A percentile compares a stretch with the other conserved stretches of the same genome.
These are phyloP conservation scores for Cephus cinctus DNA, from an alignment of 1,140 invertebrate genomes.

Conservation along the genomic window DNA sequence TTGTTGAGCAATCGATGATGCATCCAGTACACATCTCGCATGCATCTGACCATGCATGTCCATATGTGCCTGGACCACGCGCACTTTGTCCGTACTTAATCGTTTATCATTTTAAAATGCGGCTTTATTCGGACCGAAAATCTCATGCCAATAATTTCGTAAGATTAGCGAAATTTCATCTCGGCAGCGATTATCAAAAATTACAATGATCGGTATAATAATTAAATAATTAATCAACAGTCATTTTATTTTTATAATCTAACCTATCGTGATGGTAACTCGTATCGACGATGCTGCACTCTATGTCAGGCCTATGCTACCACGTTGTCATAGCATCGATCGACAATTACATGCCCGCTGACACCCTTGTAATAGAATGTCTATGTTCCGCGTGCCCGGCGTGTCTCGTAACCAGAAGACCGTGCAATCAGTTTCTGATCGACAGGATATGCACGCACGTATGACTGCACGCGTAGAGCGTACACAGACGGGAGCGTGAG, in stretches of 20 bases:
- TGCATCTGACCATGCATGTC: constrained; percentile 20
- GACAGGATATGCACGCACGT: constrained; percentile 22
- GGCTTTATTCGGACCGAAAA: too few species aligned
- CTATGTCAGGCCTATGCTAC: too few species aligned
- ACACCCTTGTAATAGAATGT: constrained; percentile 31
- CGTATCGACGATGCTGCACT: too few species aligned
- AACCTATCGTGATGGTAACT: not conserved
- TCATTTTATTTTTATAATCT: not conserved
- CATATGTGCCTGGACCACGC: constrained; percentile 1
- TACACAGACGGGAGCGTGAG: constrained; percentile 18
- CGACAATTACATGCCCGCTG: constrained; percentile 31
- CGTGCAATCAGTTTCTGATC: constrained; percentile 38
- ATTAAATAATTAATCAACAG: not conserved
- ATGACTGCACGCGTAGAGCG: not conserved
- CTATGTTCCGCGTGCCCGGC: constrained; percentile 45
- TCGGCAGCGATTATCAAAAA: not conserved
- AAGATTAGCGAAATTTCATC: not conserved
- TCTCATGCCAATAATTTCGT: too few species aligned
- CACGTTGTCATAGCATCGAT: constrained; percentile 20
- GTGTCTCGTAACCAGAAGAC: constrained; percentile 38
- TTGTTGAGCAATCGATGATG: constrained; percentile 35
- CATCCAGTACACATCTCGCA: constrained; percentile 13
- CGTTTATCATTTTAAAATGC: constrained; percentile 18
- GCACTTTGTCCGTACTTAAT: constrained; percentile 14
- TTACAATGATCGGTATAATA: not conserved